These are phyloP conservation scores for Symphodus melops DNA, from an alignment of 2,113 vertebrate species.

Conservation along the genomic window DNA sequence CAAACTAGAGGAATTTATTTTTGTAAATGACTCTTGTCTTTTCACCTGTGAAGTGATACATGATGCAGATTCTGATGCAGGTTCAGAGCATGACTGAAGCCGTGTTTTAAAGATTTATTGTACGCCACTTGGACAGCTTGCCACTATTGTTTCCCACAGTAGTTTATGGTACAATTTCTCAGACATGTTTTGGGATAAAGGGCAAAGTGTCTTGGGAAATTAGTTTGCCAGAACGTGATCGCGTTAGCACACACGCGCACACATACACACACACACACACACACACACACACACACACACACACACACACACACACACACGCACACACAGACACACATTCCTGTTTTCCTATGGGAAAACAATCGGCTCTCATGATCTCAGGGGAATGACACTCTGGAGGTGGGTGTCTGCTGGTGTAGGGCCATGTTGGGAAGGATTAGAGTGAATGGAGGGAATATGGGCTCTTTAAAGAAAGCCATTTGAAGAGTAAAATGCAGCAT, in stretches of 20 bases:
- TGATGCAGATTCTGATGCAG: slow-evolving; percentile 8
- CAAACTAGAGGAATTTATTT: slow-evolving; percentile 48
- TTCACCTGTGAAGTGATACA: slow-evolving; percentile 35
- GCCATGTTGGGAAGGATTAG: slow-evolving; percentile 17
- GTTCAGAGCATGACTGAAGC: slow-evolving; percentile 35
- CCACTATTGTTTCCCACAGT: not conserved
- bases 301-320: not conserved
- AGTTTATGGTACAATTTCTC: slow-evolving; percentile 34
- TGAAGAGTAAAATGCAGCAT: slow-evolving; percentile 1
- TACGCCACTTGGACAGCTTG: slow-evolving; percentile 4
- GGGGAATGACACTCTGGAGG: slow-evolving; percentile 11
- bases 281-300: not conserved
- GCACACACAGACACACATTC: slow-evolving; percentile 4
- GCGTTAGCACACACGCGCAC: not conserved
- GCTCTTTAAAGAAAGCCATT: slow-evolving; percentile 4
- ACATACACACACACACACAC: not conserved
- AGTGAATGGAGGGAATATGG: not conserved
- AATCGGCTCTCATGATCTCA: slow-evolving; percentile 22
- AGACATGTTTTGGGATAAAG: slow-evolving; percentile 30
- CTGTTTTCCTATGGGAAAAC: slow-evolving; percentile 44
- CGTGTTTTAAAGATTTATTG: slow-evolving; percentile 24
- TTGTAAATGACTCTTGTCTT: slow-evolving; percentile 39
- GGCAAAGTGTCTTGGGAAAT: slow-evolving; percentile 35
- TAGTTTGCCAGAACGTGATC: slow-evolving; percentile 17
- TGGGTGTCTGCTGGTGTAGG: slow-evolving; percentile 4